Percentiles rank a stretch among this genome's conserved stretches.
Evolutionary conservation across 2,113 vertebrate genomes (phyloP).

Genomic region (Columba livia): DNA sequence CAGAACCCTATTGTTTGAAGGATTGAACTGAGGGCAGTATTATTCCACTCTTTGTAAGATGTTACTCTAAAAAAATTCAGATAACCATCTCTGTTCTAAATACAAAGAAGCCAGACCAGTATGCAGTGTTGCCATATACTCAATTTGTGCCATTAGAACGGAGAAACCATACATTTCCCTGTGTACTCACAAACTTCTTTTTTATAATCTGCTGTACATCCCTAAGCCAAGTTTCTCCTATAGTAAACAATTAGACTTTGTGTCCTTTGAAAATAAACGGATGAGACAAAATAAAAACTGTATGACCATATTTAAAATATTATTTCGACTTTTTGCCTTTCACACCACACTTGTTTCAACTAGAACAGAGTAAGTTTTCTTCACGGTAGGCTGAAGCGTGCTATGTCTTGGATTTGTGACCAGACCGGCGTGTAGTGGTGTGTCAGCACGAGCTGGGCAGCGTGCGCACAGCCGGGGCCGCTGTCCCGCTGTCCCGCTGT

Average conservation of each 20-base stretch:
- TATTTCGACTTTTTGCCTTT: not conserved
- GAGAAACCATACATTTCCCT: not conserved
- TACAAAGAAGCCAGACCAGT: not conserved
- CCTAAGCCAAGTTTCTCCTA: not conserved
- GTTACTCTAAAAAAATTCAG: not conserved
- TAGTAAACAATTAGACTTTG: not conserved
- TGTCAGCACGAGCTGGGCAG: not conserved
- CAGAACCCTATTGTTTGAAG: not conserved
- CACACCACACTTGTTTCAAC: not conserved
- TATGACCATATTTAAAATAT: not conserved
- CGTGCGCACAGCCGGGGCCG: too few species aligned
- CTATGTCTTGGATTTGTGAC: not conserved
- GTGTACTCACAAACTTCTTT: not conserved
- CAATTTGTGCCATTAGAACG: not conserved
- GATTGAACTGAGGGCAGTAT: not conserved
- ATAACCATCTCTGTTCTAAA: not conserved
- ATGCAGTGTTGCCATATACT: not conserved
- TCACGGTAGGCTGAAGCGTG: not conserved
- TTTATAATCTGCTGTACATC: not conserved
- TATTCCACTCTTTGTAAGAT: not conserved
- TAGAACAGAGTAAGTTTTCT: not conserved
- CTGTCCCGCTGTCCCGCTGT: too few species aligned
- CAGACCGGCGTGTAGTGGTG: not conserved
- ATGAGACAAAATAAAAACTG: not conserved
- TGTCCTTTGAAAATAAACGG: not conserved